These are phyloP conservation scores for Bufo bufo DNA, from an alignment of 2,113 vertebrate genomes.

Conservation along the genomic window DNA sequence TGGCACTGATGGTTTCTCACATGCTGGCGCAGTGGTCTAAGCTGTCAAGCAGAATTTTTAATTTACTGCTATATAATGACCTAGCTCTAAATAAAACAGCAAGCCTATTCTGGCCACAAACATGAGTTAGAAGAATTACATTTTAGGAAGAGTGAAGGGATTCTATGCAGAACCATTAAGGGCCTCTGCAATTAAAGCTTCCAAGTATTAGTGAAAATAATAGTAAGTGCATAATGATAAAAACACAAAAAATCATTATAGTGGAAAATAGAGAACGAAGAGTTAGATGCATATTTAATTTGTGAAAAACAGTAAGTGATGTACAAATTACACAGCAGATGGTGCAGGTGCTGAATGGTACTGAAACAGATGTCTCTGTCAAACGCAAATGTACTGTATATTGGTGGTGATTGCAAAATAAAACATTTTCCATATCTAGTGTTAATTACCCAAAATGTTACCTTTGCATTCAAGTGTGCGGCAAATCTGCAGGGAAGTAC, in stretches of 20 bases:
- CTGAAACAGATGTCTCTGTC: conserved; percentile 35
- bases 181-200: background rate
- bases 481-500: background rate
- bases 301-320: conserved; percentile 20
- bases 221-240: background rate
- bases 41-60: background rate
- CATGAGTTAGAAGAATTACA: no score
- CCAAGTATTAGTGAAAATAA: background rate
- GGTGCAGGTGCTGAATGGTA: conserved; percentile 20
- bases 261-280: background rate
- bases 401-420: conserved; percentile 2
- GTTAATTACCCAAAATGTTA: conserved; percentile 28
- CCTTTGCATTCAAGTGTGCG: background rate
- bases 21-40: background rate
- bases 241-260: background rate
- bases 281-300: conserved; percentile 6
- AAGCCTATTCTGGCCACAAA: background rate
- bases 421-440: conserved; percentile 12
- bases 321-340: conserved; percentile 27
- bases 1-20: background rate
- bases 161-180: background rate
- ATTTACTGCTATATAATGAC: background rate
- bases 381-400: background rate
- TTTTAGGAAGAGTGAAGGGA: background rate
- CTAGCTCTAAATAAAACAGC: background rate